Base-by-base conservation (phyloP, 2,113 vertebrate genomes). In the Toxotes chatareus region DNA sequence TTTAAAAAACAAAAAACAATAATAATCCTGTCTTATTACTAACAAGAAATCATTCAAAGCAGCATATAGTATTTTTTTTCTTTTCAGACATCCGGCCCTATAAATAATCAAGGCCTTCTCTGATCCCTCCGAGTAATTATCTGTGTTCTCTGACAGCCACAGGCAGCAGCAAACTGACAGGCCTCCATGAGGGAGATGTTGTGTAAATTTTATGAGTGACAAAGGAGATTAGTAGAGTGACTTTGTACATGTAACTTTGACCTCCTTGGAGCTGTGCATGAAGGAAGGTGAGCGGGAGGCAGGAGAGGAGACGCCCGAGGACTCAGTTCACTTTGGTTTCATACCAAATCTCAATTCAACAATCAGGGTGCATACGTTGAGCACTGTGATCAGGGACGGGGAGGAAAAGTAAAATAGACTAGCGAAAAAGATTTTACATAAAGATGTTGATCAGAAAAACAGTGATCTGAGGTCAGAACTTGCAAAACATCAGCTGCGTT, bases 201-300 rank as follows among this genome's bases (percentile, higher is more conserved):
- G 94, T 95, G 94, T 95, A 95, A 94, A 95, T 95, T 95, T 96
- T 95, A 95, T 95, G 94, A 96, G 93, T 95, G 94, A 95, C 95
- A 95, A 95, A 95, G 89, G 80, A 96, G 95, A 96, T 95, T 95
- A 95, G 95, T 82, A 71, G 82, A 91, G 79, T 77, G 92, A 92
- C 93, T 93, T 91, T 94, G 80, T 93, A 94, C 94, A 94, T 92
- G 91, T 51, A 91, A 92, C 88, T 93, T 78, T 95, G 94, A 95
- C 95, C 94, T 91, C 92, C 85, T 85, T 79, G 78, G 88, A 89
- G 87, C 86, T 59, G 65, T 49, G 73, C 65, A 76, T 27, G 80
- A 79, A 49, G 78, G 73, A 88, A 92, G 90, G 91, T 86, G 84
- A 92, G 68, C 44, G 14, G 19, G 34, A 68, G 55, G 44, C 46